These are phyloP conservation scores for Zapus hudsonius DNA, from an alignment of 2,113 vertebrate species.

Conservation along the genomic window DNA sequence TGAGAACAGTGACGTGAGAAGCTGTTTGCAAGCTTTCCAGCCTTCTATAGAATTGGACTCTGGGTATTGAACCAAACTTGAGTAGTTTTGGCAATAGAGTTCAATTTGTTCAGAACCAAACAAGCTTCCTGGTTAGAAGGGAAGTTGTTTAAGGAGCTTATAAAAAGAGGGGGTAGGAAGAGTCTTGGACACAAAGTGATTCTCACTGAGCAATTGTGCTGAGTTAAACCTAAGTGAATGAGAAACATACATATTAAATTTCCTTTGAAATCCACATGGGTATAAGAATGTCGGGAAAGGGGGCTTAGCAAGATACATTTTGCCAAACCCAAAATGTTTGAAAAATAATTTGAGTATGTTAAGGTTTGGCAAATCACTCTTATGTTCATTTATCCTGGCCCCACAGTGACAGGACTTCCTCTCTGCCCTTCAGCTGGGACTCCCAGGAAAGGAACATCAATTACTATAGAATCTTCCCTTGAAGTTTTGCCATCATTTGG, in stretches of 20 bases:
- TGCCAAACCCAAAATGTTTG: conserved; percentile 69
- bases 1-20: not conserved
- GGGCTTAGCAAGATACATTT: conserved; percentile 49
- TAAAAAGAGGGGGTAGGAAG: conserved; percentile 54
- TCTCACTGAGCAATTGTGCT: conserved; percentile 55
- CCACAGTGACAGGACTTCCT: not conserved
- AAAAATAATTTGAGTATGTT: conserved; percentile 66
- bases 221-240: conserved; percentile 67
- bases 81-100: not conserved
- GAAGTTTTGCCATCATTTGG: not conserved
- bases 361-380: conserved; percentile 31
- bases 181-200: conserved; percentile 57
- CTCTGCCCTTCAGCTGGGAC: not conserved
- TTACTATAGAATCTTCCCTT: not conserved
- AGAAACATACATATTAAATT: conserved; percentile 76
- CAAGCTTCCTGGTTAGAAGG: conserved; percentile 50
- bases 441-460: not conserved
- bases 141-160: conserved; percentile 50
- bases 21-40: not conserved
- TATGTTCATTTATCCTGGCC: not conserved
- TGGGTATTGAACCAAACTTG: not conserved
- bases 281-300: conserved; percentile 70
- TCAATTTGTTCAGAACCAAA: conserved; percentile 36
- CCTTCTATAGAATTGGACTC: not conserved
- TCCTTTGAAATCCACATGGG: conserved; percentile 73